phyloP scores from a whole-genome alignment of 2,113 vertebrate genomes.

The Ictalurus punctatus region DNA sequence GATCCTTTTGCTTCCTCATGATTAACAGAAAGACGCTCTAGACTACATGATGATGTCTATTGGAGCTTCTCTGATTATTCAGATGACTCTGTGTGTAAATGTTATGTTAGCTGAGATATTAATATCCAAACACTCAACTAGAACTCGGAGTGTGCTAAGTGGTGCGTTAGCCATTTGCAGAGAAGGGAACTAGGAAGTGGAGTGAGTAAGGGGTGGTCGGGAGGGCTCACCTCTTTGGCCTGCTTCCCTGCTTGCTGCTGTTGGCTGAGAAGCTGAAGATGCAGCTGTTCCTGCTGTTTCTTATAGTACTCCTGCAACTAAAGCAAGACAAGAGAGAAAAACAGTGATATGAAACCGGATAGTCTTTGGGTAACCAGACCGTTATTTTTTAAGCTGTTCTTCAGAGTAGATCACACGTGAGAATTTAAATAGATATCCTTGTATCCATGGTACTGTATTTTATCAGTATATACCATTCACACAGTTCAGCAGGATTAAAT shows the following conservation, averaged over 20 bases:
- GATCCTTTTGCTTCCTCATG: not conserved
- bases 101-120: not conserved
- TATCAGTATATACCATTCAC: not conserved
- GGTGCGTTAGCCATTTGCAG: constrained; percentile 10
- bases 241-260: constrained; percentile 85
- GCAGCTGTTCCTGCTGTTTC: constrained; percentile 98
- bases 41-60: not conserved
- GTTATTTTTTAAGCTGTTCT: constrained; percentile 5
- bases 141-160: constrained; percentile 8
- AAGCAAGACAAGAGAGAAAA: constrained; percentile 20
- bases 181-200: constrained; percentile 20
- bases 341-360: not conserved
- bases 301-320: constrained; percentile 99
- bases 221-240: constrained; percentile 92
- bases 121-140: not conserved
- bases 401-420: not conserved
- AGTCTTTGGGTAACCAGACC: constrained; percentile 1
- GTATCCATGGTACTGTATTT: not conserved
- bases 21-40: not conserved
- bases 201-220: not conserved
- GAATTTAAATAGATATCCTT: not conserved
- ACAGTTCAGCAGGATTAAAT: not conserved
- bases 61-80: not conserved
- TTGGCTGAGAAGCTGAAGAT: constrained; percentile 94
- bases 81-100: not conserved